Conservation (phyloP, 2,113 vertebrate species). For the Gallinago jamesoni region DNA sequence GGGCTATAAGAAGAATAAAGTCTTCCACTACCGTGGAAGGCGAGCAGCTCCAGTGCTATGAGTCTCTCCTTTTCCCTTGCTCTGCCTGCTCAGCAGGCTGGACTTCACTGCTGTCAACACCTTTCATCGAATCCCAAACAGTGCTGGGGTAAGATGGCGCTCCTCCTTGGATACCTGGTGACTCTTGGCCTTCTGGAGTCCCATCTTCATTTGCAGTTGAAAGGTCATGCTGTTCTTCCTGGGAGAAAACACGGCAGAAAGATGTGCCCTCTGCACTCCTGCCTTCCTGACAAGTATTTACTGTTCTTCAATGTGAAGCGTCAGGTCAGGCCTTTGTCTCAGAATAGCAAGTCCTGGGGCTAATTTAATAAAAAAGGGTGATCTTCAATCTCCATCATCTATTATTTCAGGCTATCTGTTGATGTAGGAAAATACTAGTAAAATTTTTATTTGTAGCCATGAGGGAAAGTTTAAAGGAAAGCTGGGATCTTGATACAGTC, state of each 20-base stretch:
- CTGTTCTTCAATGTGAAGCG: neutral
- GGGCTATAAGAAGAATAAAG: neutral
- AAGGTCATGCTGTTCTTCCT: neutral
- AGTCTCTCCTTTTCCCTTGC: neutral
- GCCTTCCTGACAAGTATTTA: neutral
- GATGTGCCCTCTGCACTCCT: neutral
- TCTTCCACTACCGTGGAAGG: neutral
- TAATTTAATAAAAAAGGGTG: slow-evolving; percentile 38
- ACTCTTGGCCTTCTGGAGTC: neutral
- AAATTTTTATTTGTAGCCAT: slow-evolving; percentile 43
- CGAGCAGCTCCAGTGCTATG: neutral
- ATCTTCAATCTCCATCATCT: slow-evolving; percentile 9
- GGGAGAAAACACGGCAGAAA: neutral
- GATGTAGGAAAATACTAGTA: slow-evolving; percentile 42
- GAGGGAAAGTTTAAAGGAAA: slow-evolving; percentile 26
- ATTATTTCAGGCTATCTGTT: slow-evolving; percentile 44
- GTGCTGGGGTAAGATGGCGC: neutral
- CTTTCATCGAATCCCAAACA: fast-evolving
- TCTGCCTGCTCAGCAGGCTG: neutral
- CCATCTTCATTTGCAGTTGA: neutral
- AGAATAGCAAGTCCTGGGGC: slow-evolving; percentile 1
- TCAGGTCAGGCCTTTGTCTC: neutral
- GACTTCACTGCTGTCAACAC: neutral
- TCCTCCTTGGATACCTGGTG: too few species aligned
- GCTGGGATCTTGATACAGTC: slow-evolving; percentile 10